Conservation (phyloP, 2,888 invertebrate species). For the Dynastes grantii region DNA sequence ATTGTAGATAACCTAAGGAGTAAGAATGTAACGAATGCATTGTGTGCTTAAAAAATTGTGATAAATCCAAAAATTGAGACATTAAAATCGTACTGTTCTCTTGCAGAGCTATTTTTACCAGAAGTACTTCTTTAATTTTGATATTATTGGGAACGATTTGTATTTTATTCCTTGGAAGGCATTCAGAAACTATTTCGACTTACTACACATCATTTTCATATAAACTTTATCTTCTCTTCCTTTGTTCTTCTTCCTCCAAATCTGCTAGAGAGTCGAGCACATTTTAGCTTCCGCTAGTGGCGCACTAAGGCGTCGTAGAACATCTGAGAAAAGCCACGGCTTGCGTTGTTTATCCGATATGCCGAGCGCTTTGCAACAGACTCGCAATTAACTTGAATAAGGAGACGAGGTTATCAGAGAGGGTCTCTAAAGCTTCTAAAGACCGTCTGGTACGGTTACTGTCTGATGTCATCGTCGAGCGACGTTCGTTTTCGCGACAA, state of each 20-base stretch:
- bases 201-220: constrained; percentile 35
- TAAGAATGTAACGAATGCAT: not conserved
- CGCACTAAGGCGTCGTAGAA: constrained; percentile 44
- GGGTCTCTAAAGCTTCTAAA: constrained; percentile 57
- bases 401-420: constrained; percentile 61
- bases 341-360: constrained; percentile 62
- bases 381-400: constrained; percentile 63
- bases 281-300: constrained; percentile 45
- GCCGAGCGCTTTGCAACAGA: constrained; percentile 59
- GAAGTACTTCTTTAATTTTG: too few relatives aligned
- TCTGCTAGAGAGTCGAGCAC: not conserved
- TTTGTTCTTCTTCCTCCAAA: constrained; percentile 54
- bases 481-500: constrained; percentile 62
- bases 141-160: too few relatives aligned
- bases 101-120: too few relatives aligned
- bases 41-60: too few relatives aligned
- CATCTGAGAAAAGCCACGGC: constrained; percentile 35
- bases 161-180: too few relatives aligned
- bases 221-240: constrained; percentile 57
- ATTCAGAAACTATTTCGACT: not conserved
- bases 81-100: too few relatives aligned
- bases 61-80: too few relatives aligned
- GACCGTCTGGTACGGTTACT: constrained; percentile 56
- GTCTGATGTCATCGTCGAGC: constrained; percentile 60
- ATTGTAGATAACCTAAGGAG: constrained; percentile 6